These are phyloP conservation scores for Propithecus deckenii DNA, from an alignment of 2,797 vertebrate species.

Conservation along the genomic window DNA sequence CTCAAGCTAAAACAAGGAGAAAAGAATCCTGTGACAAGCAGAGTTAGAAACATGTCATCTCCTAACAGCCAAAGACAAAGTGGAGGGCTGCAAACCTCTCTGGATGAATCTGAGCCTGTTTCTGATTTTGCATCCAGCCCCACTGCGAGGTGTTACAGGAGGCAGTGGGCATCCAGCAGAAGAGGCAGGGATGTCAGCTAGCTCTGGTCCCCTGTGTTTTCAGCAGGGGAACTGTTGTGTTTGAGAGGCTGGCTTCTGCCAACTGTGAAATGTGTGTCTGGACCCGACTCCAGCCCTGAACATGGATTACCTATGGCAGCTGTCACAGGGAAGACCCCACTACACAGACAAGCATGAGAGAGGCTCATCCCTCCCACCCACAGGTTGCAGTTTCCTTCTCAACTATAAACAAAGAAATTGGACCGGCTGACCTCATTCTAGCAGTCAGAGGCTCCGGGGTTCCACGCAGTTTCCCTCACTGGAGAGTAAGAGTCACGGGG, in stretches of 20 bases:
- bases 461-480: neutral
- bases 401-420: neutral
- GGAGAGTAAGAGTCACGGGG: neutral
- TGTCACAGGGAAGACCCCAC: neutral
- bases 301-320: rapidly evolving
- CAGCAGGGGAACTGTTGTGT: neutral
- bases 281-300: neutral
- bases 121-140: neutral
- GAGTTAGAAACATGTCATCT: neutral
- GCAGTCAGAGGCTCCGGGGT: neutral
- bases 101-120: neutral
- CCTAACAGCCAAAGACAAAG: neutral
- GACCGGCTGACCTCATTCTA: neutral
- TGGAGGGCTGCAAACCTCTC: neutral
- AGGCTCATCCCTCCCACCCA: neutral
- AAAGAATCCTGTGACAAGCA: neutral
- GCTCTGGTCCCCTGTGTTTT: neutral
- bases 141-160: neutral
- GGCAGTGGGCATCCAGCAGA: neutral
- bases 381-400: neutral
- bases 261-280: neutral
- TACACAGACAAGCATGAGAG: neutral
- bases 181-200: neutral
- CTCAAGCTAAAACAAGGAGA: neutral
- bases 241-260: neutral